phyloP scores from a whole-genome alignment of 2,797 vertebrate species.

The Peromyscus nudipes region DNA sequence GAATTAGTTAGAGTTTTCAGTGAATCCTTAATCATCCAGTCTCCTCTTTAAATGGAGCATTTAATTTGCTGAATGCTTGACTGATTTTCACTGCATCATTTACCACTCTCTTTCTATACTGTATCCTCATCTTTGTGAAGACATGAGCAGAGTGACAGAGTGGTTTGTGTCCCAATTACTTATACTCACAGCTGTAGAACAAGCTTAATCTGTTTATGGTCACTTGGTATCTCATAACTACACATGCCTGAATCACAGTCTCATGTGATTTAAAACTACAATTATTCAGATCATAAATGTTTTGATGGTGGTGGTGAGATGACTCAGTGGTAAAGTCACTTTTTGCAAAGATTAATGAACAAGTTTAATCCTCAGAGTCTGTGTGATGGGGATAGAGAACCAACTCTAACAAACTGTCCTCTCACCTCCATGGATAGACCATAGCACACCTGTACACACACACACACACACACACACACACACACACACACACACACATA shows the following conservation, averaged over 20 bases:
- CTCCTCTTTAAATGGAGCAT: not conserved
- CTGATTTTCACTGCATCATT: not conserved
- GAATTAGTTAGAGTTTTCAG: not conserved
- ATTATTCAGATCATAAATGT: not conserved
- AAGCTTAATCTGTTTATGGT: not conserved
- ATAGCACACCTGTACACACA: not conserved
- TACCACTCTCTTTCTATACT: not conserved
- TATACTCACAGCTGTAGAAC: not conserved
- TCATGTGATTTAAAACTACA: not conserved
- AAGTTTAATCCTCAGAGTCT: not conserved
- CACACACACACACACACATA: not conserved
- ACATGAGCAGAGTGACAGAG: not conserved
- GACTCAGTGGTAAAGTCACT: no score
- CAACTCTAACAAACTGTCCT: not conserved
- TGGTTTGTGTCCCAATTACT: not conserved
- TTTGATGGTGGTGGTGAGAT: not conserved
- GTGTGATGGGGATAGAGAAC: not conserved
- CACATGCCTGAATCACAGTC: no score
- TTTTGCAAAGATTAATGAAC: not conserved
- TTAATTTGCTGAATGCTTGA: not conserved
- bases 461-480: not conserved
- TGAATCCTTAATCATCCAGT: not conserved
- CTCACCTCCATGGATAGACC: not conserved
- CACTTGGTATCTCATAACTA: not conserved
- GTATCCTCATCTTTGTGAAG: not conserved